phyloP scores from a whole-genome alignment of 2,888 invertebrate species.

The Hydriomena furcata region DNA sequence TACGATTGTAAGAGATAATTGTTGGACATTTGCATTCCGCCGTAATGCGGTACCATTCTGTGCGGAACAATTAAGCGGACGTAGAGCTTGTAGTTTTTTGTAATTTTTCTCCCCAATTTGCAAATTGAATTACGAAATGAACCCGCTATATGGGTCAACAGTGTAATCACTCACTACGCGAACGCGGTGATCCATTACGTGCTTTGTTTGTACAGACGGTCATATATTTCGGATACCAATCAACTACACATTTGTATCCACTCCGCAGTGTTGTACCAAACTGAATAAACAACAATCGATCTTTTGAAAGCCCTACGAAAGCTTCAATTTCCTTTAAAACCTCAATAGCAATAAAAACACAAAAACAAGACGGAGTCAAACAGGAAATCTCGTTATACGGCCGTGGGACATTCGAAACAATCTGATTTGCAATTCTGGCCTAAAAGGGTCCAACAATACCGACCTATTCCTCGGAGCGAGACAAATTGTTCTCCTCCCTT shows the following conservation, averaged over 20 bases:
- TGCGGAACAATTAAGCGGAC: slow-evolving; percentile 18
- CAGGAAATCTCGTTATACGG: slow-evolving; percentile 44
- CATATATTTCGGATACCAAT: too few species aligned
- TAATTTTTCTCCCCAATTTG: slow-evolving; percentile 10
- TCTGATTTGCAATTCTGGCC: slow-evolving; percentile 62
- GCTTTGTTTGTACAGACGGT: not conserved
- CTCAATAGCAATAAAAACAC: slow-evolving; percentile 27
- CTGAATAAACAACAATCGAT: not conserved
- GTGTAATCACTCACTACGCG: slow-evolving; percentile 6
- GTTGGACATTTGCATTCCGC: slow-evolving; percentile 28
- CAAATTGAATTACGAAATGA: slow-evolving; percentile 8
- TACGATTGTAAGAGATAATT: slow-evolving; percentile 33
- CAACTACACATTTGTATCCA: too few species aligned
- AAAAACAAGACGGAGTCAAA: slow-evolving; percentile 32
- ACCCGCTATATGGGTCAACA: slow-evolving; percentile 1
- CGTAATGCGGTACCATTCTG: slow-evolving; percentile 27
- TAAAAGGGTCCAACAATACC: slow-evolving; percentile 49
- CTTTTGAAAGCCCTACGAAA: slow-evolving; percentile 9
- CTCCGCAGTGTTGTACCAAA: too few species aligned
- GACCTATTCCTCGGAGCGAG: slow-evolving; percentile 24
- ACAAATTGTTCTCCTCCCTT: slow-evolving; percentile 44
- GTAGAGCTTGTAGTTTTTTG: slow-evolving; percentile 18
- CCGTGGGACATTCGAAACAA: slow-evolving; percentile 49
- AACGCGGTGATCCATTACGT: not conserved
- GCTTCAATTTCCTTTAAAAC: slow-evolving; percentile 24